A percentile compares a stretch with the other conserved stretches of the same genome.
phyloP scores from a whole-genome alignment of 2,888 invertebrate genomes.

The Andrena bucephala region DNA sequence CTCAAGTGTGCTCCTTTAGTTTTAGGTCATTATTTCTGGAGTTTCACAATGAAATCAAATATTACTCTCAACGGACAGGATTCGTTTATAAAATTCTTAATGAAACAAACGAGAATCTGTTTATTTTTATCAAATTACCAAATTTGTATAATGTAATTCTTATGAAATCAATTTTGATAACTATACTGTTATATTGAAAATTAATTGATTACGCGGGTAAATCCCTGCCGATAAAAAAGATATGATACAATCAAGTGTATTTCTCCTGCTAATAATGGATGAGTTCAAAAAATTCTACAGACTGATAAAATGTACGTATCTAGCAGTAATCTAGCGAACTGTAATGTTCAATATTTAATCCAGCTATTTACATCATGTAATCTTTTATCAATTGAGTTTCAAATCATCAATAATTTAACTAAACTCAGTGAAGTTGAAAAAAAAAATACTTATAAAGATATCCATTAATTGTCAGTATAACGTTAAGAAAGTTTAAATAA shows the following conservation, averaged over 20 bases:
- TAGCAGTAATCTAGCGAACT: too few relatives aligned
- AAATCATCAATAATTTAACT: neutral
- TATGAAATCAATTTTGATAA: neutral
- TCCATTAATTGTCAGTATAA: neutral
- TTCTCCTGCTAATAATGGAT: conserved; percentile 10
- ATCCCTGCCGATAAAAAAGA: neutral
- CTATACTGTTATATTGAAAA: neutral
- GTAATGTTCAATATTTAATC: too few relatives aligned
- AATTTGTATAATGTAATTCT: neutral
- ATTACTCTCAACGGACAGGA: neutral
- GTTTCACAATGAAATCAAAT: conserved; percentile 22
- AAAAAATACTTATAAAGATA: neutral
- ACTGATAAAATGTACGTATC: too few relatives aligned
- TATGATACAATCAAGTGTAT: conserved; percentile 7
- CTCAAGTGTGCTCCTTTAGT: conserved; percentile 76
- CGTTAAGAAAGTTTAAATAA: too few relatives aligned
- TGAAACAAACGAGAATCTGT: neutral
- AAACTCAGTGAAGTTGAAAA: neutral
- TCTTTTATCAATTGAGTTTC: neutral
- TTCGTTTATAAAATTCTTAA: neutral
- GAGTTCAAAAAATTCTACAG: too few relatives aligned
- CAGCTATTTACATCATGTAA: neutral
- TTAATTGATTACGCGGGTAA: neutral
- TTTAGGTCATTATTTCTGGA: conserved; percentile 72
- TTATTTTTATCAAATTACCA: neutral